phyloP scores from a whole-genome alignment of 2,113 vertebrate species.

The Deroptyus accipitrinus region DNA sequence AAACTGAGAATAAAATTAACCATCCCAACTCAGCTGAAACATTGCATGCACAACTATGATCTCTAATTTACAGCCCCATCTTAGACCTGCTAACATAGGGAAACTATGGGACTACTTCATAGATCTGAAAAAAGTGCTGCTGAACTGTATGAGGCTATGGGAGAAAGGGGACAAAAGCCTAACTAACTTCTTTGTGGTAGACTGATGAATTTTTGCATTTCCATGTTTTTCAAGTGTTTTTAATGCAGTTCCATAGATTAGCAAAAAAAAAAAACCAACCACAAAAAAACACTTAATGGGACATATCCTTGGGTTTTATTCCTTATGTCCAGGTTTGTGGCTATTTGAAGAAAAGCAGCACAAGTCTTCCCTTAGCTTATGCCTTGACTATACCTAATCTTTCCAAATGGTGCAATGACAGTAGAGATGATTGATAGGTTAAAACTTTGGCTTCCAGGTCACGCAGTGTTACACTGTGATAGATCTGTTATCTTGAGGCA shows the following conservation, averaged over 20 bases:
- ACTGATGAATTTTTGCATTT: neutral
- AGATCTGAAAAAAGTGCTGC: neutral
- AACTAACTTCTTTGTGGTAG: neutral
- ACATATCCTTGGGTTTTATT: neutral
- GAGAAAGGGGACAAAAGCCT: neutral
- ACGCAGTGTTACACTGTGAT: fast-evolving
- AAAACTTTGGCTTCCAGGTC: neutral
- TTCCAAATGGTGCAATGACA: neutral
- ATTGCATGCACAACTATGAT: neutral
- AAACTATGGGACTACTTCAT: neutral
- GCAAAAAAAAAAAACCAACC: neutral
- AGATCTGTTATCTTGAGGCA: neutral
- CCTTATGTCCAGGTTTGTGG: neutral
- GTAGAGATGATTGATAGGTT: neutral
- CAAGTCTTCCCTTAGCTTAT: neutral
- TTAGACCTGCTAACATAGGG: neutral
- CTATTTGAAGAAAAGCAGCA: neutral
- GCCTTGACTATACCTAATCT: neutral
- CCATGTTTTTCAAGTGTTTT: neutral
- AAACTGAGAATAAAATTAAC: neutral
- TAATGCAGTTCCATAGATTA: neutral
- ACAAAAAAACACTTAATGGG: neutral
- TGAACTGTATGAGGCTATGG: neutral
- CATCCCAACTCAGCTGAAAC: neutral
- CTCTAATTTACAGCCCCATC: neutral